Conservation (phyloP, 2,797 vertebrate genomes). For the Spinus olivaceus region DNA sequence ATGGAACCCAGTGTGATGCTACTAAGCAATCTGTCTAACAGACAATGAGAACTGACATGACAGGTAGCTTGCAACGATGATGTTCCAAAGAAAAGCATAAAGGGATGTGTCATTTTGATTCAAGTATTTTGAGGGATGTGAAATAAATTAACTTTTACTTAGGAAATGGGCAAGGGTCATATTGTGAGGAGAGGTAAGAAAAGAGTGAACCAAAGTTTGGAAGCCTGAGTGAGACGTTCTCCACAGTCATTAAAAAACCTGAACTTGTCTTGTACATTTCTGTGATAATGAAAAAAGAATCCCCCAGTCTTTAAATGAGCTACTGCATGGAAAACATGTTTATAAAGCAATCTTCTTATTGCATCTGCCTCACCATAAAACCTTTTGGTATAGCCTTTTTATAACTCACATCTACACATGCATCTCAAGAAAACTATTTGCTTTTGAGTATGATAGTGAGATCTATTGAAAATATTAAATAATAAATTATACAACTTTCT, state of each 20-base stretch:
- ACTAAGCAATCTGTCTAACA: background rate
- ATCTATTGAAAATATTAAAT: conserved; percentile 11
- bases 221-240: background rate
- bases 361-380: background rate
- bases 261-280: background rate
- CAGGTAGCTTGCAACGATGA: background rate
- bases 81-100: background rate
- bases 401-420: background rate
- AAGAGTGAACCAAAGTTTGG: background rate
- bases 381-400: background rate
- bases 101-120: background rate
- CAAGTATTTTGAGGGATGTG: background rate
- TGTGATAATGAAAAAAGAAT: background rate
- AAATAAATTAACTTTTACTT: background rate
- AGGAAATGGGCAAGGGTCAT: background rate
- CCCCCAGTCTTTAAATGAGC: background rate
- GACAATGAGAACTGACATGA: background rate
- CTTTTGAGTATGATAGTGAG: background rate
- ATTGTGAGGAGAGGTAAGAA: background rate
- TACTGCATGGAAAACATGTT: background rate
- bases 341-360: conserved; percentile 8
- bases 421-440: conserved; percentile 7
- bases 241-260: background rate
- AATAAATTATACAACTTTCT: conserved; percentile 24
- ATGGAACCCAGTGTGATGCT: background rate